These are phyloP conservation scores for Cephus pulcher DNA, from an alignment of 2,888 invertebrate species.

Conservation along the genomic window DNA sequence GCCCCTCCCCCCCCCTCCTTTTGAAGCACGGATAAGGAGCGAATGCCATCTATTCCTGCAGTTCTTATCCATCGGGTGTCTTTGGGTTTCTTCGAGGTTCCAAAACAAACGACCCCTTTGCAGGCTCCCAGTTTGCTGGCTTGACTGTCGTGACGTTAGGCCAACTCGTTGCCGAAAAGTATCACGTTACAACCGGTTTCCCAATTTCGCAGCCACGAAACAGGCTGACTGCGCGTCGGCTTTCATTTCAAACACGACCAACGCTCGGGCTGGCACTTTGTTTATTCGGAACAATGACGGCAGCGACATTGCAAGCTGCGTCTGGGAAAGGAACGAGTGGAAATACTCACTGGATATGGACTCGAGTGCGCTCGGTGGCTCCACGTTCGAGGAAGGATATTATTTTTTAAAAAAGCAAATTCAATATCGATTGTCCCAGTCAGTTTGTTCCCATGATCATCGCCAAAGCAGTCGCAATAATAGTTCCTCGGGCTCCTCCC, in stretches of 20 bases:
- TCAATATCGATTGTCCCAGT: constrained; percentile 21
- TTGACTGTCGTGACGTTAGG: no score
- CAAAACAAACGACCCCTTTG: background rate
- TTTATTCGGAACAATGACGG: constrained; percentile 32
- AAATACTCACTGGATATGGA: background rate
- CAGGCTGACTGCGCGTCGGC: no score
- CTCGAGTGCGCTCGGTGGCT: no score
- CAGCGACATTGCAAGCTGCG: constrained; percentile 24
- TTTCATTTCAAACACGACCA: no score
- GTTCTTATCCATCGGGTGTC: no score
- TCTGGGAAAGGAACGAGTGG: constrained; percentile 19
- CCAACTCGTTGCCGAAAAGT: no score
- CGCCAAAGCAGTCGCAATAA: no score
- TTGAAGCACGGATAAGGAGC: background rate
- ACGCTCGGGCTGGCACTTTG: constrained; percentile 26
- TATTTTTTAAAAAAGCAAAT: constrained; percentile 17
- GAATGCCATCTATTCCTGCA: background rate
- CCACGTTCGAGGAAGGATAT: background rate
- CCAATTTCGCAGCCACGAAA: no score
- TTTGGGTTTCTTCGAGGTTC: background rate
- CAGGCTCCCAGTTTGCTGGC: background rate
- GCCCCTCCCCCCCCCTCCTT: background rate
- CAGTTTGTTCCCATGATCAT: background rate
- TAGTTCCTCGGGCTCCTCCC: no score
- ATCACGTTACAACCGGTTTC: no score